Conservation (phyloP, 2,888 invertebrate genomes). For the Nasonovia ribisnigri region DNA sequence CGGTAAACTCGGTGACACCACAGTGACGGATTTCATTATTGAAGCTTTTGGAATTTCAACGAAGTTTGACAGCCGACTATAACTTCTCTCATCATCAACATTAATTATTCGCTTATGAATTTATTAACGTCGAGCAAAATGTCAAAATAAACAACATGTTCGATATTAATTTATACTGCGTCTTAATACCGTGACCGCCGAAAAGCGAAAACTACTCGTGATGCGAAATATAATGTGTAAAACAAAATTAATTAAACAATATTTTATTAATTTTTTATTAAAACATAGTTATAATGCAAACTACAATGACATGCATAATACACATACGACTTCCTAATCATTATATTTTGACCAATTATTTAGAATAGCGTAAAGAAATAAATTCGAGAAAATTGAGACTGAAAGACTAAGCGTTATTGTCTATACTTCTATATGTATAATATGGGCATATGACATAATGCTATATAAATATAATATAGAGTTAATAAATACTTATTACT, state of each 20-base stretch:
- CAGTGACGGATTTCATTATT: constrained; percentile 37
- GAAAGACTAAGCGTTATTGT: neutral
- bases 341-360: too few species aligned
- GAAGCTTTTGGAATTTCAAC: constrained; percentile 29
- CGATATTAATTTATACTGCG: neutral
- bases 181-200: neutral
- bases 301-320: too few species aligned
- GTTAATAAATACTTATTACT: neutral
- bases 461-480: neutral
- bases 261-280: too few species aligned
- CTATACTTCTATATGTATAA: neutral
- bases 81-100: neutral
- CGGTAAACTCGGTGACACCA: neutral
- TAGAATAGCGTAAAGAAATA: too few species aligned
- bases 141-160: neutral
- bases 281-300: too few species aligned
- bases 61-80: neutral
- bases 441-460: too few species aligned
- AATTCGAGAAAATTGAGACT: neutral
- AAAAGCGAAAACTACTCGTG: neutral
- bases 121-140: neutral
- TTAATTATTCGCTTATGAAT: constrained; percentile 33
- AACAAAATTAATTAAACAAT: neutral
- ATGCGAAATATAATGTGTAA: neutral
- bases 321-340: too few species aligned